Evolutionary conservation across 2,797 vertebrate genomes (phyloP), one percentile per base, ranked within the genome.

Genomic region (Acanthurus lineatus): DNA sequence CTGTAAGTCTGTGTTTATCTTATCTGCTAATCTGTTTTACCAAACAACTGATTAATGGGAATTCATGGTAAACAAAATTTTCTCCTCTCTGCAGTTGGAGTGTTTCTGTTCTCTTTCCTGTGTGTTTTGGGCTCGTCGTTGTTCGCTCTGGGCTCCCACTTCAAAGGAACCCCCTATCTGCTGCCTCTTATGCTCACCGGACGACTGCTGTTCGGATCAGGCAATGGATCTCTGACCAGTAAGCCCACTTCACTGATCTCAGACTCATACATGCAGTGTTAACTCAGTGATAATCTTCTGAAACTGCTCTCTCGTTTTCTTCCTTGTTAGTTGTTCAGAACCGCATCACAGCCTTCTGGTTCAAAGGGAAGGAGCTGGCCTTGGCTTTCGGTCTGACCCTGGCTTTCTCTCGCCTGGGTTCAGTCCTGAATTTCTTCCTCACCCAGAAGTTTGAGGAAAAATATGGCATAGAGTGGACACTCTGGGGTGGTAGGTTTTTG

Each of bases 371-470:
- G 83, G 96, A 97, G 86, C 89, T 97, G 88, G 96, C 96, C 0
- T 80, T 96, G 90, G 96, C 96, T 0, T 97, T 96, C 10, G 90
- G 96, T 7, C 77, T 97, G 68, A 96, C 95, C 0, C 54, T 97
- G 64, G 95, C 96, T 8, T 97, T 96, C 83, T 97, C 96, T 3
- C 82, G 88, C 4, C 93, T 97, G 22, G 95, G 96, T 7, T 97
- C 94, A 0, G 95, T 96, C 65, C 93, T 96, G 38, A 97, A 96
- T 91, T 97, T 97, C 91, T 97, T 97, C 80, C 90, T 97, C 77
- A 97, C 95, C 0, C 92, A 96, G 91, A 91, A 65, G 58, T 96
- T 96, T 81, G 94, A 97, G 77, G 93, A 93, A 51, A 84, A 71
- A 9, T 96, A 92, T 20, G 96, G 96, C n/a, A 96, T 97, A 83